Conservation (phyloP, 2,113 vertebrate genomes). For the Rhinoderma darwinii region DNA sequence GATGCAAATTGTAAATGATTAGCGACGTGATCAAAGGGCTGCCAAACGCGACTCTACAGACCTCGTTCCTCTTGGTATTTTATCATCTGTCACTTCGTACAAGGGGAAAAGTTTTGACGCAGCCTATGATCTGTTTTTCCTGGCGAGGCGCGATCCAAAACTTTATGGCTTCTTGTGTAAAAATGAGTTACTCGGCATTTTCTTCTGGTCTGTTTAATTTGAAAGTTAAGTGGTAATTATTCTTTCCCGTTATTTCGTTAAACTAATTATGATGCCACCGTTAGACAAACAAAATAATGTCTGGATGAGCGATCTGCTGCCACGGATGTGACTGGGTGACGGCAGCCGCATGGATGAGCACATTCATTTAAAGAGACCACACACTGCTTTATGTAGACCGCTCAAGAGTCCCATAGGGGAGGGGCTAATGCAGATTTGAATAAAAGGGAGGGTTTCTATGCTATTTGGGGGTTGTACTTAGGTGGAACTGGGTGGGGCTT, state of each 20-base stretch:
- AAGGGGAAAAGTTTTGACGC: background rate
- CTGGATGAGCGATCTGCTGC: background rate
- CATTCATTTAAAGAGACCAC: background rate
- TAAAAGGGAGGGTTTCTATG: background rate
- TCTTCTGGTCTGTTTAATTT: constrained; percentile 30
- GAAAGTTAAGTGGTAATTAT: constrained; percentile 46
- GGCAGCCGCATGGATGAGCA: background rate
- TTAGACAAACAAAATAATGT: constrained; percentile 47
- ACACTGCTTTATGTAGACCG: background rate
- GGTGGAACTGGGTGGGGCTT: background rate
- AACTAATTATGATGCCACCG: constrained; percentile 43
- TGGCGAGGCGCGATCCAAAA: background rate
- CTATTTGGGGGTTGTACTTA: background rate
- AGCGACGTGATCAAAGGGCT: constrained; percentile 21
- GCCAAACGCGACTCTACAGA: constrained; percentile 16
- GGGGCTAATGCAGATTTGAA: background rate
- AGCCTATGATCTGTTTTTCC: constrained; percentile 15
- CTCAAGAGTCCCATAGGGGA: background rate
- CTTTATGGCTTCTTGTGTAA: background rate
- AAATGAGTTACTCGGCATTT: constrained; percentile 27
- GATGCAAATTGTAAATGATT: background rate
- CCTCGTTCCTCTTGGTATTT: background rate
- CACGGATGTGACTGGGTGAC: background rate
- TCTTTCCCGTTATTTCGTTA: constrained; percentile 40
- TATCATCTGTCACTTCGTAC: constrained; percentile 6